Percentiles rank a stretch among this genome's conserved stretches.
These are phyloP conservation scores for Eriosoma lanigerum DNA, from an alignment of 1,140 invertebrate species.

Conservation along the genomic window DNA sequence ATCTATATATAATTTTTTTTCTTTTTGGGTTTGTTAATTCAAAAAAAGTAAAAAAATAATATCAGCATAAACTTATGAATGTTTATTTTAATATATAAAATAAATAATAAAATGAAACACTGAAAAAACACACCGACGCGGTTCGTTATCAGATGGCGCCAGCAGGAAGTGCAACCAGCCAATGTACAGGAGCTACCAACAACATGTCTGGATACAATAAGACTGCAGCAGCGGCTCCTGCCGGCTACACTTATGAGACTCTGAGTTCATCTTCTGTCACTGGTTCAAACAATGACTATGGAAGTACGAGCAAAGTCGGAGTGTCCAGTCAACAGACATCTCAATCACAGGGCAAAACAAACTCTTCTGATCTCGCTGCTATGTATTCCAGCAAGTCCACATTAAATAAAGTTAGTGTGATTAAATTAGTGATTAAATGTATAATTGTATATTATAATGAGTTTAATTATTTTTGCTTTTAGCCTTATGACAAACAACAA, in stretches of 20 bases:
- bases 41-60: conserved; percentile 39
- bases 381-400: conserved; percentile 44
- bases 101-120: conserved; percentile 48
- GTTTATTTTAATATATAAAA: conserved; percentile 45
- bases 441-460: background rate
- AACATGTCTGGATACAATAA: conserved; percentile 43
- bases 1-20: conserved; percentile 34
- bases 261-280: conserved; percentile 39
- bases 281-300: conserved; percentile 44
- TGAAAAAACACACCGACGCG: conserved; percentile 48
- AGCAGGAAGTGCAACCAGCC: conserved; percentile 42
- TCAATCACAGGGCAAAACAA: conserved; percentile 37
- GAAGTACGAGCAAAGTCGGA: conserved; percentile 46
- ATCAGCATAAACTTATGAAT: conserved; percentile 27
- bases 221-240: conserved; percentile 35
- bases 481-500: conserved; percentile 50
- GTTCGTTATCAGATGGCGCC: conserved; percentile 52
- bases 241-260: conserved; percentile 37
- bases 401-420: conserved; percentile 27
- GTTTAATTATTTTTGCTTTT: conserved; percentile 2
- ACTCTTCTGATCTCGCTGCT: conserved; percentile 45
- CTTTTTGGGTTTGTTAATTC: conserved; percentile 25
- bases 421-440: background rate
- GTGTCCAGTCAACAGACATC: conserved; percentile 39
- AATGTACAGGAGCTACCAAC: conserved; percentile 38